Conservation (phyloP, 2,797 vertebrate species). For the Telmatherina bonti region DNA sequence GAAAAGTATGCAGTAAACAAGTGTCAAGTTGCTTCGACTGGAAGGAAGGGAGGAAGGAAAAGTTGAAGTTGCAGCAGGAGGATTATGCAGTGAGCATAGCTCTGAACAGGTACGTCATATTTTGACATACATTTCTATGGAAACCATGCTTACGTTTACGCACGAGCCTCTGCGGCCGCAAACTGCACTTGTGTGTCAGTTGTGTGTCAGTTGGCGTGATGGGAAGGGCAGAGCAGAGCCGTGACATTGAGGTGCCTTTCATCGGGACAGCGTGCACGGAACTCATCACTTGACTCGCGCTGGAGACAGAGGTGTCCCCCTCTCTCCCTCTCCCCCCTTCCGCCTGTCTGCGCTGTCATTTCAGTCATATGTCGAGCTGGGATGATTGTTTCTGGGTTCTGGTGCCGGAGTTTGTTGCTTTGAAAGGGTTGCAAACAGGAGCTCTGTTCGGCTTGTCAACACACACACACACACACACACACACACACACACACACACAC, state of each 20-base stretch:
- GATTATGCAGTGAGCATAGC: conserved; percentile 69
- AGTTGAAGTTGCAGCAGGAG: conserved; percentile 73
- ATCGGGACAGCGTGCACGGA: conserved; percentile 24
- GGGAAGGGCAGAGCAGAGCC: conserved; percentile 52
- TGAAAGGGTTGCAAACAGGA: conserved; percentile 7
- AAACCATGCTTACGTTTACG: conserved; percentile 44
- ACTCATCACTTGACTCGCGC: conserved; percentile 13
- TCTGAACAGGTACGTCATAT: conserved; percentile 72
- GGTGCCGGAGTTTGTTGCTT: conserved; percentile 44
- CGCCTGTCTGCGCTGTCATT: conserved; percentile 24
- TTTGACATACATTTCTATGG: conserved; percentile 25
- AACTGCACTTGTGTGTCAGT: conserved; percentile 51
- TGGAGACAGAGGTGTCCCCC: conserved; percentile 28
- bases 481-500: too few species aligned
- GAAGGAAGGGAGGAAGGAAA: conserved; percentile 56
- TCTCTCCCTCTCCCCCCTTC: too few species aligned
- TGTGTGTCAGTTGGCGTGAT: conserved; percentile 26
- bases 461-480: neutral
- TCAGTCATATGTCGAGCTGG: conserved; percentile 30
- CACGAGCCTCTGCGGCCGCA: conserved; percentile 11
- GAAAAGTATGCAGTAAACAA: conserved; percentile 72
- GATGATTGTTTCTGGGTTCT: conserved; percentile 5
- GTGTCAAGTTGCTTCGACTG: conserved; percentile 61
- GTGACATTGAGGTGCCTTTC: conserved; percentile 75
- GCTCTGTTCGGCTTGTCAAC: conserved; percentile 5